Base-by-base conservation (phyloP, 1,140 invertebrate species). In the Cherax destructor region DNA sequence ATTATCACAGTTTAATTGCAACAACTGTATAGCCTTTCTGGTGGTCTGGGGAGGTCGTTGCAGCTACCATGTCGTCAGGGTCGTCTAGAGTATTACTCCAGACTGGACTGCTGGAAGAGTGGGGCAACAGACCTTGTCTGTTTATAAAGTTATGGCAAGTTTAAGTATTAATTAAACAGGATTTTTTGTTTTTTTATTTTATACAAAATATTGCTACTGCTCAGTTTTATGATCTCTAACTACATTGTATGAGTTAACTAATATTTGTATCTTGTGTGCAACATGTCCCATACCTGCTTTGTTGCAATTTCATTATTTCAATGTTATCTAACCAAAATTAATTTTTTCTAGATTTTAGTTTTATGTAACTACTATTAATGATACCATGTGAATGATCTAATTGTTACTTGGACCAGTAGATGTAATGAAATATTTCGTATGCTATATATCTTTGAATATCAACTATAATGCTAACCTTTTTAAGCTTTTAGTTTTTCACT, bases 71-170 rank as follows among this genome's bases (percentile, higher is more conserved):
- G 24, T 56, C 59, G 89, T 69, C 89, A 91, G 89, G 89, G 89
- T 80, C 83, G 83, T 91, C 89, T 91, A 91, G 89, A 91, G 83
- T 52, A 4, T 24, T 65, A 21, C 83, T 91, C 89, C 89, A 91
- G 89, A 91, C 77, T 65, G 49, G 83, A 80, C 89, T 85, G 41
- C 89, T 91, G 83, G 83, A 52, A 59, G 59, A 79, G 77, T 80
- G 77, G 30, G 47, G 86, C 86, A 79, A 49, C 56, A 88, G 50
- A 80, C 30, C 3, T 41, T 80, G 30, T 79, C 24, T 61, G 24
- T 61, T 65, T 30, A 50, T 65, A 77, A 61, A 24, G 47, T 18
- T 79, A 50, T 52, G 50, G 47, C 47, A 79, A 52, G 77, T 79
- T 16, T 24, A 50, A 41, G 2, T 50, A 65, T 65, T 65, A 16